Evolutionary conservation across 1,140 invertebrate species (phyloP).

Genomic region (Drosophila eugracilis): DNA sequence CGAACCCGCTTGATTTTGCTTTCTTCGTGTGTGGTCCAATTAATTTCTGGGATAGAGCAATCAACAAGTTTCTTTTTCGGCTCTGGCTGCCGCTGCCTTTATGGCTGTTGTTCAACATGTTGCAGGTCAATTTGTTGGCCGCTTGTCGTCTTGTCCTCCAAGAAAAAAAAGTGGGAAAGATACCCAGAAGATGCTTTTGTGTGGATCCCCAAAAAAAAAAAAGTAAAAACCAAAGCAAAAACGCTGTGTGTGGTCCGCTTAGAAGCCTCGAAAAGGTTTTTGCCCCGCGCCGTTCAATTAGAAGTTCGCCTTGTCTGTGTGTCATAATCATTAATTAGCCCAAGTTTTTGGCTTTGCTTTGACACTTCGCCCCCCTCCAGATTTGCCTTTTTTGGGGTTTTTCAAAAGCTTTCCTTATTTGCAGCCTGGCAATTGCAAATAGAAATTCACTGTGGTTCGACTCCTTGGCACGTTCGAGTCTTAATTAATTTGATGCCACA

Average conservation of each 20-base stretch:
- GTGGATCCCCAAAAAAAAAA: constrained; percentile 5
- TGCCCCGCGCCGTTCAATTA: constrained; percentile 23
- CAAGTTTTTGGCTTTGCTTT: constrained; percentile 24
- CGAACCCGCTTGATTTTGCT: constrained; percentile 28
- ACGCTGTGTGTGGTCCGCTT: constrained; percentile 56
- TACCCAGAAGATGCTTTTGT: constrained; percentile 16
- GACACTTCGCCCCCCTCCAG: constrained; percentile 21
- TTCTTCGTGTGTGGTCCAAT: constrained; percentile 77
- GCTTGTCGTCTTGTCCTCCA: constrained; percentile 46
- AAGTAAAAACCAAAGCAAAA: too few relatives aligned
- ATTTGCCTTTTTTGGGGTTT: constrained; percentile 39
- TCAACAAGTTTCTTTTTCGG: constrained; percentile 70
- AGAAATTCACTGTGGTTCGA: constrained; percentile 32
- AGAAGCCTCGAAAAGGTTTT: constrained; percentile 15
- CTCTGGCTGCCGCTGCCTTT: constrained; percentile 32
- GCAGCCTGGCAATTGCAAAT: constrained; percentile 42
- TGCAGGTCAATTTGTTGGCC: constrained; percentile 78
- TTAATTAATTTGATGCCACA: constrained; percentile 84
- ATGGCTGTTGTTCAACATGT: constrained; percentile 73
- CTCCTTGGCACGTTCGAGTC: constrained; percentile 61
- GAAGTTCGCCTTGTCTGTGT: constrained; percentile 35
- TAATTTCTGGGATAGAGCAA: constrained; percentile 81
- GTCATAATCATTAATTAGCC: constrained; percentile 77
- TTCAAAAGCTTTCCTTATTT: constrained; percentile 38
- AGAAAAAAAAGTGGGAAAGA: not conserved